These are phyloP conservation scores for Urocyon cinereoargenteus DNA, from an alignment of 2,797 vertebrate genomes.

Conservation along the genomic window DNA sequence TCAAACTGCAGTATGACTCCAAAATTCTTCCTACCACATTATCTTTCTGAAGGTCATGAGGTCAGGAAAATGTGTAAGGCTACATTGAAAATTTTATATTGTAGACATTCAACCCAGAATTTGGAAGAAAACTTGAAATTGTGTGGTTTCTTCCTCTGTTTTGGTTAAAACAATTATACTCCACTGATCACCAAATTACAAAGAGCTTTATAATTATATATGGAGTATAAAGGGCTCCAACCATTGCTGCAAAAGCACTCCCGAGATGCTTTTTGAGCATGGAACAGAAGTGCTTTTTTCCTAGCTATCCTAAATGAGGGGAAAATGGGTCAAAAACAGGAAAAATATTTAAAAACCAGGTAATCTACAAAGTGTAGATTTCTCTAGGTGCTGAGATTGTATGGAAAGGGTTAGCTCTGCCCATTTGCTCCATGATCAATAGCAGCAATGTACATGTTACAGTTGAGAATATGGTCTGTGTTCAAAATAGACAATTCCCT, in stretches of 20 bases:
- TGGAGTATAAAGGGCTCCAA: not conserved
- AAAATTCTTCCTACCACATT: not conserved
- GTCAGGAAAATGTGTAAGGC: not conserved
- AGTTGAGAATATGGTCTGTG: not conserved
- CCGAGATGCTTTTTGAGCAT: not conserved
- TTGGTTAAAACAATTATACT: not conserved
- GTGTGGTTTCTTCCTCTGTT: not conserved
- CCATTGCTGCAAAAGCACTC: not conserved
- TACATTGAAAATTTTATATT: not conserved
- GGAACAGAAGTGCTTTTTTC: not conserved
- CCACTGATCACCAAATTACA: not conserved
- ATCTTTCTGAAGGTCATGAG: not conserved
- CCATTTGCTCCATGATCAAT: not conserved
- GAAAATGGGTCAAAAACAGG: not conserved
- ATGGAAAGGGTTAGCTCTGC: not conserved
- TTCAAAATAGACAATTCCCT: not conserved
- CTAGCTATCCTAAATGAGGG: not conserved
- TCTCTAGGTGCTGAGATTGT: not conserved
- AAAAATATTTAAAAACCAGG: not conserved
- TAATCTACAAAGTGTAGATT: not conserved
- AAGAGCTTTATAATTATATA: not conserved
- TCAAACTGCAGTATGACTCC: not conserved
- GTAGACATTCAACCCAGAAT: not conserved
- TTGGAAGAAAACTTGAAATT: constrained; percentile 13
- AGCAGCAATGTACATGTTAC: not conserved